Percentiles rank a stretch among this genome's conserved stretches.
These are phyloP conservation scores for Arge pagana DNA, from an alignment of 2,888 invertebrate species.

Conservation along the genomic window DNA sequence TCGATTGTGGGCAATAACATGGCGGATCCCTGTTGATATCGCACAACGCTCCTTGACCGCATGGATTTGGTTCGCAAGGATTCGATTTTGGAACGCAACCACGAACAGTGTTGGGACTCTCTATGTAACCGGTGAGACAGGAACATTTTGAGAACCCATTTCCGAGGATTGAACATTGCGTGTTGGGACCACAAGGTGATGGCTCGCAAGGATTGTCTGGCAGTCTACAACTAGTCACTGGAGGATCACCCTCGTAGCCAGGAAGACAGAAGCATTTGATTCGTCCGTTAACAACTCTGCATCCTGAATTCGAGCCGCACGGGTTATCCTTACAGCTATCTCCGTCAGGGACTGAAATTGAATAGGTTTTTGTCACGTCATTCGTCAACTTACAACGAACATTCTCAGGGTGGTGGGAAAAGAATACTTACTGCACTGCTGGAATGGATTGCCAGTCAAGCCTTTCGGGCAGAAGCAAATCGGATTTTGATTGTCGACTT, in stretches of 20 bases:
- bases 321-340: conserved; percentile 82
- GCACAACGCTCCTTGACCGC: conserved; percentile 78
- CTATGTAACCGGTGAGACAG: conserved; percentile 79
- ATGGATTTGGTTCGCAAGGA: conserved; percentile 82
- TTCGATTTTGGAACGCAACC: conserved; percentile 81
- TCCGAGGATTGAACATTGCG: conserved; percentile 76
- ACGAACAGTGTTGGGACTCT: conserved; percentile 85
- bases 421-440: conserved; percentile 81
- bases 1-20: conserved; percentile 84
- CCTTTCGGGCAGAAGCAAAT: conserved; percentile 90
- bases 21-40: conserved; percentile 78
- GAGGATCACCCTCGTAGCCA: conserved; percentile 85
- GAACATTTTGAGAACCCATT: conserved; percentile 89
- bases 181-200: conserved; percentile 87
- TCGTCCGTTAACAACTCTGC: conserved; percentile 73
- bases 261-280: conserved; percentile 87
- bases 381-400: no score
- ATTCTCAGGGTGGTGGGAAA: no score
- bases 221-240: conserved; percentile 70
- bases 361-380: no score
- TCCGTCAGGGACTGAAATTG: conserved; percentile 80
- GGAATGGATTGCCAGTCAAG: conserved; percentile 88
- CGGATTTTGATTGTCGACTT: conserved; percentile 82
- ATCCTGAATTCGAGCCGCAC: conserved; percentile 84
- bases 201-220: conserved; percentile 82